These are phyloP conservation scores for Pomatostomus ruficeps DNA, from an alignment of 2,113 vertebrate species.

Conservation along the genomic window DNA sequence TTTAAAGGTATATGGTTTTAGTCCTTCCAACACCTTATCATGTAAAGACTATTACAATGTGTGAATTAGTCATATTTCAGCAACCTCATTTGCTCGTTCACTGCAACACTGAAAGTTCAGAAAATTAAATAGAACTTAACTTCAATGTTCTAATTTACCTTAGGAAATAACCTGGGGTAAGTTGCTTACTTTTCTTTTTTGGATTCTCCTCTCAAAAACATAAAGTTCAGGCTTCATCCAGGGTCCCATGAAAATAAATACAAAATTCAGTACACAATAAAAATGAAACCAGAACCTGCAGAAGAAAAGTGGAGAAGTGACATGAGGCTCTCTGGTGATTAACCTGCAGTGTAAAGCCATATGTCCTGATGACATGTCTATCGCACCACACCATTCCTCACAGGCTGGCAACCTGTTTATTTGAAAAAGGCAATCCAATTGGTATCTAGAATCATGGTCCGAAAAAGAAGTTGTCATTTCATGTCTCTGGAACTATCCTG, in stretches of 20 bases:
- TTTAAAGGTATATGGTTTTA: background rate
- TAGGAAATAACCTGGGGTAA: background rate
- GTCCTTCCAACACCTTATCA: constrained; percentile 2
- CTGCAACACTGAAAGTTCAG: background rate
- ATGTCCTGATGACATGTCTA: constrained; percentile 35
- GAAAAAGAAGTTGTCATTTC: constrained; percentile 36
- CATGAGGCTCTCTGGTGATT: constrained; percentile 14
- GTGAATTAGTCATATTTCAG: background rate
- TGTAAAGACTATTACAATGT: background rate
- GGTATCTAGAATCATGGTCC: background rate
- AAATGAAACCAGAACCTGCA: constrained; percentile 1
- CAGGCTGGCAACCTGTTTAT: background rate
- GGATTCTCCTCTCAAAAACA: background rate
- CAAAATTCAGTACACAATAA: background rate
- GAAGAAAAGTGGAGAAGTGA: constrained; percentile 15
- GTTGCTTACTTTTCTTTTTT: background rate
- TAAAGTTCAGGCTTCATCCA: background rate
- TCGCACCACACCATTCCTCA: background rate
- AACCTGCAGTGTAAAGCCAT: constrained; percentile 22
- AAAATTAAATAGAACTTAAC: background rate
- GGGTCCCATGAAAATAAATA: constrained; percentile 10
- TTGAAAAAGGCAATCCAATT: constrained; percentile 22
- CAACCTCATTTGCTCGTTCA: background rate
- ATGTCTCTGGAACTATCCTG: constrained; percentile 34
- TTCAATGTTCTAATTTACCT: background rate